Evolutionary conservation across 1,140 invertebrate species (phyloP).

Genomic region (Manduca sexta): DNA sequence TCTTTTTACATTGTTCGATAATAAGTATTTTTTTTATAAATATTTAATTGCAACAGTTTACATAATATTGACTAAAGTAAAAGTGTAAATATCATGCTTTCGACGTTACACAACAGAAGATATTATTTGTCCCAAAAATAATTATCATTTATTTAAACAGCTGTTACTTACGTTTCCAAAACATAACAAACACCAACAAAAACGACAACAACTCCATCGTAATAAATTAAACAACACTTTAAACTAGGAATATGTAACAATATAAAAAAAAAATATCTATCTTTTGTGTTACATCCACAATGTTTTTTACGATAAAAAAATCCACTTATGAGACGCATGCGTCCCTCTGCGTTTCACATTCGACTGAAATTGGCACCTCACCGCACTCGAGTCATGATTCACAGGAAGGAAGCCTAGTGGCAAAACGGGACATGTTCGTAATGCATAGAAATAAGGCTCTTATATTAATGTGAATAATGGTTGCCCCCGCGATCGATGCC

Average conservation of each 20-base stretch:
- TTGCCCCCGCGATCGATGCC: slow-evolving; percentile 54
- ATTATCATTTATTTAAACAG: neutral
- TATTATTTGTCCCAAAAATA: neutral
- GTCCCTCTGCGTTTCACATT: slow-evolving; percentile 34
- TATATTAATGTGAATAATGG: slow-evolving; percentile 20
- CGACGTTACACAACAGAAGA: too few relatives aligned
- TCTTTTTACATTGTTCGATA: neutral
- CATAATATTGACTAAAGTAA: too few relatives aligned
- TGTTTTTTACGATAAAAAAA: slow-evolving; percentile 16
- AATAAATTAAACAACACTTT: slow-evolving; percentile 25
- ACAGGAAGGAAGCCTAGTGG: slow-evolving; percentile 57
- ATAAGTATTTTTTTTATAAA: too few relatives aligned
- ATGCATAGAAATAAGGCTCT: slow-evolving; percentile 40
- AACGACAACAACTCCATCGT: slow-evolving; percentile 46
- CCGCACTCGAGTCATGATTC: slow-evolving; percentile 47
- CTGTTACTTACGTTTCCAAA: slow-evolving; percentile 50
- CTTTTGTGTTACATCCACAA: slow-evolving; percentile 9
- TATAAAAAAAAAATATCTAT: slow-evolving; percentile 12
- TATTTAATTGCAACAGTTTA: too few relatives aligned
- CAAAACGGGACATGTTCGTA: slow-evolving; percentile 62
- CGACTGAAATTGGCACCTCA: slow-evolving; percentile 41
- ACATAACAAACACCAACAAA: slow-evolving; percentile 42
- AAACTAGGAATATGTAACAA: slow-evolving; percentile 10
- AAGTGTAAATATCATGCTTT: too few relatives aligned
- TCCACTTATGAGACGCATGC: slow-evolving; percentile 32